Base-by-base conservation (phyloP, 1,140 invertebrate species). In the Ptiloglossa arizonensis region DNA sequence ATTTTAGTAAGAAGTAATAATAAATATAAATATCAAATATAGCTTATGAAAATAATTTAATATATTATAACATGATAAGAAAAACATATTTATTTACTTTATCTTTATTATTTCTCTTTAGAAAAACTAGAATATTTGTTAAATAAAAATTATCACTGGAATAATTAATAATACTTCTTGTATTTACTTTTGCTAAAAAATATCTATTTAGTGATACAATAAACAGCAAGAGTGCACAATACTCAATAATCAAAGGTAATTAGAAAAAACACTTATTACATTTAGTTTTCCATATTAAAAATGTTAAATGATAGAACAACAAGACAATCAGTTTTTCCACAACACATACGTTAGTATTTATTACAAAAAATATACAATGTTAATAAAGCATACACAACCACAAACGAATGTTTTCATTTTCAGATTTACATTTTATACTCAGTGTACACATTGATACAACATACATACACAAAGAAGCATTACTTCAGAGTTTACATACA, bases 291-390 rank as follows among this genome's bases (percentile, higher is more conserved):
- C 22, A 2, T 24, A 62, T 11, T 5, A 41, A 22, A 69, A 9
- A 27, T 19, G 15, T 24, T 5, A 32, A 11, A 19, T 19, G 24
- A 73, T 11, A 41, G 17, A 44, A 54, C n/a, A 29, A 44, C 48
- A 54, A 29, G 35, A 54, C 15, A 56, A 24, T 56, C 35, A n/a
- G 27, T n/a, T 54, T 54, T 8, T 24, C 9, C 5, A 13, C 5
- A 17, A 22, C 17, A 32, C 5, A 17, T 15, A 17, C 24, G 35
- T 54, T 67, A 67, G 24, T 74, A 44, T 73, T 73, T 64, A 66
- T 74, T 74, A 56, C 17, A 67, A 52, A 41, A 38, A 15, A 17
- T 44, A 74, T 44, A 67, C 15, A 66, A 8, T 56, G 35, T 67
- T 74, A 67, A 67, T 66, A 5, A 41, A 64, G 35, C 48, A 54